Evolutionary conservation across 2,888 invertebrate genomes (phyloP), one percentile per base, ranked within the genome.

Genomic region (Cosmia pyralina): DNA sequence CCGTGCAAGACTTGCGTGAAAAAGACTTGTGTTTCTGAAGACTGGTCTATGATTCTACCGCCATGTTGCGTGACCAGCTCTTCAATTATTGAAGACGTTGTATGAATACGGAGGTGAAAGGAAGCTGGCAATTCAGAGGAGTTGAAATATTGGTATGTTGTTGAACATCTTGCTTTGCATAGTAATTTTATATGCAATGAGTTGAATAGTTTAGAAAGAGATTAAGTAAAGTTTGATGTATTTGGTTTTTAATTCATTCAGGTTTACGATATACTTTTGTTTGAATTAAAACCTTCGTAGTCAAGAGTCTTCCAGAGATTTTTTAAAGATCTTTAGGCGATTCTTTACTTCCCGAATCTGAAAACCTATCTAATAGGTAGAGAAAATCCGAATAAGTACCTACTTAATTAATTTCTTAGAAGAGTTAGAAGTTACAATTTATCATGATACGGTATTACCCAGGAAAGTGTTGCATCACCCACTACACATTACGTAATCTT

Each of bases 31-130:
- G 19, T 58, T 55, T 66, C 10, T 62, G 15, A 69, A 66, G 58
- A 58, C 48, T 58, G n/a, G 28, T 72, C 53, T 58, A 59, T 2
- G 65, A 59, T 50, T 38, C 34, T 60, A 17, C 7, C 58, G 22
- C 67, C 59, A 73, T 48, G 2, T 15, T 52, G 73, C 80, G 80
- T 80, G 80, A 69, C 48, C 28, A 60, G 78, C 5, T 6, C 17
- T 19, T 15, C 38, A 65, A 81, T 28, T 28, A 28, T 68, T 60
- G 13, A 15, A 57, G 52, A 48, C 17, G 34, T 38, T 50, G 15
- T 11, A 38, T 64, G 59, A 73, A 74, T 77, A 68, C 63, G 46
- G 52, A 48, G 65, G 72, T 81, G 58, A 81, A 81, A 73, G 73
- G 71, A 75, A 48, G 41, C 57, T 53, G 28, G 19, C 15, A 19